Conservation (phyloP, 2,113 vertebrate genomes). For the Boulengerochromis microlepis region DNA sequence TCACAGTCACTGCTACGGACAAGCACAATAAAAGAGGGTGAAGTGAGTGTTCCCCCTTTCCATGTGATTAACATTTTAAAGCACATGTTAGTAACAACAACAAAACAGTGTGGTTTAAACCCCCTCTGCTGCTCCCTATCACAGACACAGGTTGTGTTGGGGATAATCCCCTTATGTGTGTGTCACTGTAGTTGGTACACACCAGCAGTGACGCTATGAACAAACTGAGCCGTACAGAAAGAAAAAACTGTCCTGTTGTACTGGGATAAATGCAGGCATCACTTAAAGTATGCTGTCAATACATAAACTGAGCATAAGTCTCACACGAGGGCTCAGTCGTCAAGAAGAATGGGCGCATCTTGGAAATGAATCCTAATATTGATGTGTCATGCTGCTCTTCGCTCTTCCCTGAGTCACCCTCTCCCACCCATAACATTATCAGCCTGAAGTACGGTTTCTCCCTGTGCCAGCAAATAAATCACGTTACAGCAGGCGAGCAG, state of each 20-base stretch:
- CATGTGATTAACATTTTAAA: not conserved
- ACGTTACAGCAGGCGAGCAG: not conserved
- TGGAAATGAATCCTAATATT: not conserved
- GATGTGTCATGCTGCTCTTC: slow-evolving; percentile 43
- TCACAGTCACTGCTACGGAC: not conserved
- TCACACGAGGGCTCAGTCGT: not conserved
- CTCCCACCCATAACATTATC: slow-evolving; percentile 10
- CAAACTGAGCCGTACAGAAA: not conserved
- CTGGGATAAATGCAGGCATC: not conserved
- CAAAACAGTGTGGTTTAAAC: not conserved
- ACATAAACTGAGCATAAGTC: not conserved
- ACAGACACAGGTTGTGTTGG: not conserved
- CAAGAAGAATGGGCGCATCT: not conserved
- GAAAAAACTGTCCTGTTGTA: not conserved
- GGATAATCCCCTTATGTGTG: slow-evolving; percentile 39
- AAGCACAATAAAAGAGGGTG: not conserved
- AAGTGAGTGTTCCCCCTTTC: not conserved
- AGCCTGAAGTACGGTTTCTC: not conserved
- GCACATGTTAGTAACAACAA: not conserved
- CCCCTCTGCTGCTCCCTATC: not conserved
- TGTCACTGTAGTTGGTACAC: not conserved
- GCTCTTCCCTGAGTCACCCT: slow-evolving; percentile 34
- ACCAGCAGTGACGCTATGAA: not conserved
- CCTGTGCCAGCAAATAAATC: slow-evolving; percentile 1
- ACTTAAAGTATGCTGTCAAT: not conserved